phyloP scores from a whole-genome alignment of 2,113 vertebrate genomes.

The Mesitornis unicolor region DNA sequence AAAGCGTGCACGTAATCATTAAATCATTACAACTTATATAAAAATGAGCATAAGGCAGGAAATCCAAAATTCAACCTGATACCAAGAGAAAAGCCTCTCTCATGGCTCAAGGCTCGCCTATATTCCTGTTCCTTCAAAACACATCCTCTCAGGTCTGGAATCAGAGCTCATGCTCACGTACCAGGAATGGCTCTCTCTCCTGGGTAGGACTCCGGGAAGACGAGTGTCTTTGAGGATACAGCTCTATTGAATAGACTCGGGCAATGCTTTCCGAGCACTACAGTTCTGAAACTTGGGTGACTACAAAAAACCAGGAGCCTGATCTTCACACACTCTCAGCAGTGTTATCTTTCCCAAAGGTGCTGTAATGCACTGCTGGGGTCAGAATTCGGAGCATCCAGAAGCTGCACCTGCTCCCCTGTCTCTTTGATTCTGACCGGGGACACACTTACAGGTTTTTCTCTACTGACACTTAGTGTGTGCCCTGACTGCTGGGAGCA shows the following conservation, averaged over 20 bases:
- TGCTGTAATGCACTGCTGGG: neutral
- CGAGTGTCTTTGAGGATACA: neutral
- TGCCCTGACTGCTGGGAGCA: neutral
- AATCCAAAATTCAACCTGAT: neutral
- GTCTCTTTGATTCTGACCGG: neutral
- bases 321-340: neutral
- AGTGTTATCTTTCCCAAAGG: neutral
- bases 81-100: neutral
- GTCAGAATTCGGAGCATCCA: neutral
- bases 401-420: neutral
- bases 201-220: neutral
- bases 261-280: neutral
- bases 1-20: neutral
- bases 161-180: neutral
- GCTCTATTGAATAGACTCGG: accelerated
- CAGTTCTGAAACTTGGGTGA: neutral
- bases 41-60: neutral
- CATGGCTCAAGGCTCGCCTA: neutral
- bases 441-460: neutral
- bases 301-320: neutral
- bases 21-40: neutral
- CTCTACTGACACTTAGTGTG: neutral
- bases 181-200: neutral
- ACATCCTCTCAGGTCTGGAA: neutral
- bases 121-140: neutral